These are phyloP conservation scores for Pristionchus arcanus DNA, from an alignment of 2,888 invertebrate species.

Conservation along the genomic window DNA sequence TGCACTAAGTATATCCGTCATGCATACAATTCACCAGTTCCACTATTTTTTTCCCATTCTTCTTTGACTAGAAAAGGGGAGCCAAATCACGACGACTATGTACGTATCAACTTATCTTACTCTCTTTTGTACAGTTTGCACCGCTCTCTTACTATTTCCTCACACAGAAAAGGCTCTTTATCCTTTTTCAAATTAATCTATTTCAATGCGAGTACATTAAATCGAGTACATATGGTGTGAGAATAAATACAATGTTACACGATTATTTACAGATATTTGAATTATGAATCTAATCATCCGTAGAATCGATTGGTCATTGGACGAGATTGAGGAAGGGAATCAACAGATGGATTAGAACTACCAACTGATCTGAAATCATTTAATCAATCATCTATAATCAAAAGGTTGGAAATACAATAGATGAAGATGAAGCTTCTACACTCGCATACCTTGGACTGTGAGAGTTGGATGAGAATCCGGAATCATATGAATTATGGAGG, in stretches of 20 bases:
- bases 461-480: background rate
- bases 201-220: background rate
- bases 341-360: background rate
- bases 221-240: background rate
- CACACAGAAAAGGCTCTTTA: too few relatives aligned
- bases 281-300: background rate
- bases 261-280: constrained; percentile 11
- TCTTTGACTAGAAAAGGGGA: background rate
- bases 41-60: background rate
- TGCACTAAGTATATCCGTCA: background rate
- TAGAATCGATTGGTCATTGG: background rate
- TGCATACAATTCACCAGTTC: background rate
- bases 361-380: background rate
- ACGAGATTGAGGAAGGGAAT: background rate
- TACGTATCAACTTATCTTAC: too few relatives aligned
- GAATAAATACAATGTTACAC: background rate
- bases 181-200: background rate
- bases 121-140: too few relatives aligned
- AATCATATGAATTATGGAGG: constrained; percentile 19
- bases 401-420: background rate
- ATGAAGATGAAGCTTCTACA: background rate
- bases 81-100: background rate
- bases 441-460: constrained; percentile 7
- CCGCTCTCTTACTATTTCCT: too few relatives aligned
- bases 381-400: background rate